Base-by-base conservation (phyloP, 2,888 invertebrate species). In the Torymus aiolomorphi region DNA sequence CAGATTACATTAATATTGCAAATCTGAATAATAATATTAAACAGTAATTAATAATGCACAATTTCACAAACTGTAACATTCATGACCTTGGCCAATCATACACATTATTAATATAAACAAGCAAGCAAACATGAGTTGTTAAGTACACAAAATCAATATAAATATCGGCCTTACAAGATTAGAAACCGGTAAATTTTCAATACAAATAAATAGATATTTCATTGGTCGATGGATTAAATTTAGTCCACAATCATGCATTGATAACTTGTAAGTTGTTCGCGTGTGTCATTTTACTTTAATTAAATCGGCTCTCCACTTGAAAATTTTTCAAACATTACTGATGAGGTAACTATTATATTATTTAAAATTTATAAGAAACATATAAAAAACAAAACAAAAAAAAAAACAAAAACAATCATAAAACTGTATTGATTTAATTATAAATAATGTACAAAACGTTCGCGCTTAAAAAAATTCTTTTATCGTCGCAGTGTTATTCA, bases 81-180 rank as follows among this genome's bases (percentile, higher is more conserved):
- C 18, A 63, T 69, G 63, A 78, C 78, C 74, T 74, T 69, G 10
- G 16, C 0, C 31, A 54, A 61, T 49, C 52, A 8, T 59, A 65
- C 5, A 69, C 31, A 52, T 14, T 42, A 42, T 74, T 42, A 59
- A 54, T 59, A 61, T 70, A 77, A 70, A 81, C 76, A 81, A 78
- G 72, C 81, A 81, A 76, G 78, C 76, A 78, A 76, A 81, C 76
- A 81, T 66, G 52, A 42, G 16, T 16, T 24, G 16, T 78, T 71
- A 69, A 77, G 31, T 71, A 57, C 62, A n/a, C 10, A 77, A 42
- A 42, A 42, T 42, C 42, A 42, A 42, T 8, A 14, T 56, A 75
- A 71, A 54, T 59, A 20, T 13, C 52, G 52, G 16, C 14, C 76
- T 73, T 61, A 67, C 12, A 20, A 54, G n/a, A 12, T 56, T 8